Percentiles rank a stretch among this genome's conserved stretches.
phyloP scores from a whole-genome alignment of 2,888 invertebrate species.

The Diarsia rubi region DNA sequence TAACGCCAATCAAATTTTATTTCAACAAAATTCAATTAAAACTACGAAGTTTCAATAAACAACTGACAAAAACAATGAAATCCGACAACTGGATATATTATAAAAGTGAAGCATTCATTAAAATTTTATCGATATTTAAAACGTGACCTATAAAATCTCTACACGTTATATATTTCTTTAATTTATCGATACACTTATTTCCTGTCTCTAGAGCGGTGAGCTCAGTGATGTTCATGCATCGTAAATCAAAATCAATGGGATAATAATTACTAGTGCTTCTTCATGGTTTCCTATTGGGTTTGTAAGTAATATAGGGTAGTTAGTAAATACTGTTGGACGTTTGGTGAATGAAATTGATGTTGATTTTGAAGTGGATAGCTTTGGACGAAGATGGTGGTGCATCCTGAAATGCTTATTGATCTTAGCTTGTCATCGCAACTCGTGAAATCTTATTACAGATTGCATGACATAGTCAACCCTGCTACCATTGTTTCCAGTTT shows the following conservation, averaged over 20 bases:
- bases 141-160: conserved; percentile 40
- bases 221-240: conserved; percentile 63
- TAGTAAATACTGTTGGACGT: conserved; percentile 3
- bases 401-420: not conserved
- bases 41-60: conserved; percentile 12
- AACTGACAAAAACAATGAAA: conserved; percentile 35
- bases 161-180: conserved; percentile 35
- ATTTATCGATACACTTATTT: conserved; percentile 64
- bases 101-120: not conserved
- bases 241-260: conserved; percentile 67
- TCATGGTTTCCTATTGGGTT: not conserved
- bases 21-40: conserved; percentile 24
- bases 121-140: conserved; percentile 46
- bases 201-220: conserved; percentile 52
- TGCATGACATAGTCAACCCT: not conserved
- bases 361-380: not conserved
- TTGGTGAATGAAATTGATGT: conserved; percentile 20
- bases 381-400: not conserved
- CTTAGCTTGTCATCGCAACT: not conserved
- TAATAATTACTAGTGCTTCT: conserved; percentile 52
- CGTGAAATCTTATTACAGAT: not conserved
- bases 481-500: not conserved
- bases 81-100: not conserved
- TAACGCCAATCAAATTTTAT: conserved; percentile 6
- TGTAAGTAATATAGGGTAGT: not conserved